Evolutionary conservation across 2,113 vertebrate species (phyloP).

Genomic region (Setophaga coronata): DNA sequence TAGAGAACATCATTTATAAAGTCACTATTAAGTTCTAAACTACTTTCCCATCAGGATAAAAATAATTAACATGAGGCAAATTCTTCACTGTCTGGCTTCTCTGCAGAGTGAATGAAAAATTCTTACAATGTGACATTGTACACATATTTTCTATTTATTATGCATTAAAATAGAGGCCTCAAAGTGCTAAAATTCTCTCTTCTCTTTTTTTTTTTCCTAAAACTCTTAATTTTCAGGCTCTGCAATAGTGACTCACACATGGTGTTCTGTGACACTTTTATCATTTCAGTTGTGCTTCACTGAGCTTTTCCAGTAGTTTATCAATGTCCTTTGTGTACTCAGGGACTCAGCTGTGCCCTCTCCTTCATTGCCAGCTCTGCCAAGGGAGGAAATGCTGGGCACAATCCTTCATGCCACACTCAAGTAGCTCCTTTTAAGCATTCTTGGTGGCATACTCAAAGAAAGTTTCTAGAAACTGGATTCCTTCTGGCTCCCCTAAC

Average conservation of each 20-base stretch:
- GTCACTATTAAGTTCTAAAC: constrained; percentile 11
- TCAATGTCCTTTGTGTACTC: neutral
- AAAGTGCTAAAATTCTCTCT: neutral
- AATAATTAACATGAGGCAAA: neutral
- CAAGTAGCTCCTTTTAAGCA: neutral
- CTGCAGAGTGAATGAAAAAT: neutral
- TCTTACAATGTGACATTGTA: neutral
- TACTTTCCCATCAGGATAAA: neutral
- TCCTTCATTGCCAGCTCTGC: neutral
- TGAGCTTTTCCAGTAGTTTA: neutral
- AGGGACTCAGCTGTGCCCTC: neutral
- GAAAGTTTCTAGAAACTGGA: neutral
- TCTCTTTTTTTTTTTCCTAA: neutral
- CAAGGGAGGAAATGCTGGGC: neutral
- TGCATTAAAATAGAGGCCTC: neutral
- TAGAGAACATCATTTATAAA: neutral
- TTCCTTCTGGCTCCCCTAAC: neutral
- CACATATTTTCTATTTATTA: neutral
- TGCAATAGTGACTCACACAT: neutral
- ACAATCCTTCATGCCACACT: neutral
- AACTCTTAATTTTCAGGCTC: neutral
- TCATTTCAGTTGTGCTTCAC: neutral
- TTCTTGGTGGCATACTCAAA: neutral
- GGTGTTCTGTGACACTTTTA: neutral
- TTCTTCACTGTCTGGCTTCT: neutral